Evolutionary conservation across 2,888 invertebrate genomes (phyloP), one percentile per base, ranked within the genome.

Genomic region (Diachrysia chrysitis): DNA sequence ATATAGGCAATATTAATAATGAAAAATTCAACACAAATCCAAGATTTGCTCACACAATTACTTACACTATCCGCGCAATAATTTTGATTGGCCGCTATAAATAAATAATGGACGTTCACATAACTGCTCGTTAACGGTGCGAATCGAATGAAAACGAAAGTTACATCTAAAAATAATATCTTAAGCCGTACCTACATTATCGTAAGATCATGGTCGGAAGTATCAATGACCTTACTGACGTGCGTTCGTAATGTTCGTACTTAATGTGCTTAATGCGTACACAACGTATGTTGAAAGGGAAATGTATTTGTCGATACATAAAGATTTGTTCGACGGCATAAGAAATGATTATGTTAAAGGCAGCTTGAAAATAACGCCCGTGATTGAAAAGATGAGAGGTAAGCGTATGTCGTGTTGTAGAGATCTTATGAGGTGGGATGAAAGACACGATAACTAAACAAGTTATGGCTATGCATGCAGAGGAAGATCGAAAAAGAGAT

Each of bases 131-230:
- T 68, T 55, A 77, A 63, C 63, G 56, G 60, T 57, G 63, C 64
- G 75, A 46, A 61, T 61, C 66, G 37, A 37, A 53, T 58, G 29
- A 84, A 84, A 84, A 67, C 71, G 84, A 84, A 83, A 84, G 84
- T 71, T 5, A 23, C 21, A 42, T 66, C 71, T 78, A 71, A 71
- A 72, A 74, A 75, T 78, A 81, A 66, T 46, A 5, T 61, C 37
- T 58, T 58, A 53, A 69, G 58, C 42, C 54, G 54, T 63, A 53
- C 42, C 60, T 63, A 46, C 35, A 62, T 62, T 69, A 64, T 73
- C 25, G 62, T 57, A 51, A 19, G 62, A 65, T 61, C 58, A 46
- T 69, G 53, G 46, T 46, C 19, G 21, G 25, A 53, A 42, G 37
- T 17, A 58, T 32, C 69, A 74, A 63, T 61, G 59, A 74, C 74